These are phyloP conservation scores for Ganaspis sp. DNA, from an alignment of 1,140 invertebrate species.

Conservation along the genomic window DNA sequence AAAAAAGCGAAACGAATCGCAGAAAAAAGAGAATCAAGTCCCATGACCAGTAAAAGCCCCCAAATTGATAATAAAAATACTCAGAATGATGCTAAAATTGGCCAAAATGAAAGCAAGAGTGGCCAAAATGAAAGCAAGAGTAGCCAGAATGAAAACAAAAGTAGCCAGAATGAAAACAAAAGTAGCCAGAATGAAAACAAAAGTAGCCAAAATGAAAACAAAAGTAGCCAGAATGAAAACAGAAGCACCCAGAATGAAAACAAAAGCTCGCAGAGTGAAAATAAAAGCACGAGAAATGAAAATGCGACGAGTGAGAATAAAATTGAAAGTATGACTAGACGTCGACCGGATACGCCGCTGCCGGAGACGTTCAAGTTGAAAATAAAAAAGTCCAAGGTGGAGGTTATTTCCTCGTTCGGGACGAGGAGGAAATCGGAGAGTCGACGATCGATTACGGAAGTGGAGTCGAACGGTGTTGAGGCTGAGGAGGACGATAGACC, in stretches of 20 bases:
- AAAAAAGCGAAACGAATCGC: no score
- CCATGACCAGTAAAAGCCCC: not conserved
- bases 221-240: no score
- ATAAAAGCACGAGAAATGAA: not conserved
- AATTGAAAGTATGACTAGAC: constrained; percentile 40
- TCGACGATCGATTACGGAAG: not conserved
- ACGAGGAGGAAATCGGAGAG: not conserved
- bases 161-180: no score
- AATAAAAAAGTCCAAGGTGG: not conserved
- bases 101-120: no score
- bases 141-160: no score
- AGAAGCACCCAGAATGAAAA: no score
- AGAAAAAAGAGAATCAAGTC: not conserved
- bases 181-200: no score
- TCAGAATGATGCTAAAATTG: no score
- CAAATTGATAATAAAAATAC: no score
- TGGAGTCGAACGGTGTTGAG: constrained; percentile 17
- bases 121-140: no score
- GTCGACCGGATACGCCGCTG: constrained; percentile 61
- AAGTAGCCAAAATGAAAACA: no score
- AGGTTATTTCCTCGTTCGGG: not conserved
- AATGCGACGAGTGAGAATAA: constrained; percentile 32
- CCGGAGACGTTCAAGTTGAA: constrained; percentile 30
- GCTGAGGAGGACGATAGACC: constrained; percentile 61
- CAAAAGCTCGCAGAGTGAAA: not conserved